Evolutionary conservation across 2,797 vertebrate species (phyloP).

Genomic region (Odontamblyopus lacepedii): DNA sequence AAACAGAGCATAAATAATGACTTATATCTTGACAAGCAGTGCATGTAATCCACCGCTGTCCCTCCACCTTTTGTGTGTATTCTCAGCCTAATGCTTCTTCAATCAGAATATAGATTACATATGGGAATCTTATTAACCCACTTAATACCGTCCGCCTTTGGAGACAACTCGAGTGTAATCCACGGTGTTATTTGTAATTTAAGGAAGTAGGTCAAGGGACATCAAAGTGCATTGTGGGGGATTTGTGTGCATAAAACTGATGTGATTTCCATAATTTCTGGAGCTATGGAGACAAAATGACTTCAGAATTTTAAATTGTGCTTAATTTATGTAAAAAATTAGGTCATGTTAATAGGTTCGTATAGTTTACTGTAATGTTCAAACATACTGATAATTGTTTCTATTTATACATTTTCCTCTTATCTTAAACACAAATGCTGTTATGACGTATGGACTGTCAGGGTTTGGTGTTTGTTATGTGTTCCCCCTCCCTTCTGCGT

Average conservation of each 20-base stretch:
- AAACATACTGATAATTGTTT: neutral
- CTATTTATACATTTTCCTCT: neutral
- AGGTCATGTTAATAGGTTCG: neutral
- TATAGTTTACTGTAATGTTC: neutral
- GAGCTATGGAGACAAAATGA: neutral
- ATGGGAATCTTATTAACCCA: slow-evolving; percentile 41
- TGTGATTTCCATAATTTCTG: slow-evolving; percentile 10
- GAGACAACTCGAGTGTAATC: slow-evolving; percentile 34
- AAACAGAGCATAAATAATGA: slow-evolving; percentile 58
- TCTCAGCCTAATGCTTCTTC: slow-evolving; percentile 38
- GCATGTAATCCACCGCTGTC: slow-evolving; percentile 27
- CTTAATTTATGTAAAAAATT: neutral
- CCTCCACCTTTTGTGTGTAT: slow-evolving; percentile 19
- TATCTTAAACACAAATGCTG: neutral
- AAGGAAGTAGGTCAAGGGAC: slow-evolving; percentile 36
- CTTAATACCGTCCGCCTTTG: slow-evolving; percentile 38
- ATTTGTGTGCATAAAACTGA: slow-evolving; percentile 11
- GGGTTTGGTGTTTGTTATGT: too few relatives aligned
- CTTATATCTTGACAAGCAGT: slow-evolving; percentile 44
- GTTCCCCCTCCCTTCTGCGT: too few relatives aligned
- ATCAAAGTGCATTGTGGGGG: slow-evolving; percentile 15
- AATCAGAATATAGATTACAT: slow-evolving; percentile 48
- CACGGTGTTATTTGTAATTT: slow-evolving; percentile 44
- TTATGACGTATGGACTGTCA: neutral
- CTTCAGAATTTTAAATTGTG: neutral